Base-by-base conservation (phyloP, 2,888 invertebrate species). In the Lithophane semibrunnea region DNA sequence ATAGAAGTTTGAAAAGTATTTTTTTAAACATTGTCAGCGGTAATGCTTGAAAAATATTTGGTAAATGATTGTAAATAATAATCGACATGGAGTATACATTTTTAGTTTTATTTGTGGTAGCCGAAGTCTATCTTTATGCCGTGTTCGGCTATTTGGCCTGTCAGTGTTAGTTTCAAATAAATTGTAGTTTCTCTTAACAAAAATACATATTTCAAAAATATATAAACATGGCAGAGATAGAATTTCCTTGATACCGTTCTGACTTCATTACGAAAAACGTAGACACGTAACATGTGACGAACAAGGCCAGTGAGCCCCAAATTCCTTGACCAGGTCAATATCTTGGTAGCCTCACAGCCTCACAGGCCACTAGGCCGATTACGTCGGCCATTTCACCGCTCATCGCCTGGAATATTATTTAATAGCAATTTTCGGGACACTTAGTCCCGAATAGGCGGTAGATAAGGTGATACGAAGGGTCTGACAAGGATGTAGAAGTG, bases 351-450 rank as follows among this genome's bases (percentile, higher is more conserved):
- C 54, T n/a, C 37, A 18, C 37, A 10, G 60, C 24, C 63, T 75
- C 72, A 79, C 79, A 71, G 54, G 21, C 84, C 75, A 83, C 80
- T 83, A 65, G 37, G 56, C 66, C 75, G 86, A 80, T 86, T 78
- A 83, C 69, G 29, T 42, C 21, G 58, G 49, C 77, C 77, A 73
- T 87, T 81, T 85, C 80, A 49, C 71, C 79, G 80, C 80, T 83
- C 88, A 87, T 85, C 88, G 81, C 79, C 78, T 64, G 88, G 86
- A 86, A 91, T 92, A 91, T 92, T 91, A 92, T 91, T 91, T 91
- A 90, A 91, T 91, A 89, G 88, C 90, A 89, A 91, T 93, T 92
- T 90, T 88, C 85, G 88, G 80, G 89, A 88, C 85, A 89, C 89
- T 92, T 91, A 89, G 83, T 80, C 82, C 84, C 83, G 88, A 91